phyloP scores from a whole-genome alignment of 2,888 invertebrate species.

The Portevinia maculata region DNA sequence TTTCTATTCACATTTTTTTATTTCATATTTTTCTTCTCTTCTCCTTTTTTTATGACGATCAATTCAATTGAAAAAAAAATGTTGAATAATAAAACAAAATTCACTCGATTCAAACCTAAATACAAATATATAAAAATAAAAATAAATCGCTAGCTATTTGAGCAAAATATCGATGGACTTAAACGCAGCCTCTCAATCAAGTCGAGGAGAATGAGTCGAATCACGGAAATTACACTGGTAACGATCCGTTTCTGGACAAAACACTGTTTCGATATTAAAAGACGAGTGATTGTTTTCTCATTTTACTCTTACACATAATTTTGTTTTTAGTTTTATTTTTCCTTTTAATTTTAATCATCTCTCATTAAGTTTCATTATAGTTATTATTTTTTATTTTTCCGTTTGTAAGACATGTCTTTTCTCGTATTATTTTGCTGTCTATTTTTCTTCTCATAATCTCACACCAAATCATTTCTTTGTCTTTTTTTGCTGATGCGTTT shows the following conservation, averaged over 20 bases:
- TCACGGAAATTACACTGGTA: constrained; percentile 93
- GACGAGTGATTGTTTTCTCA: constrained; percentile 79
- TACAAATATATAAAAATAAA: constrained; percentile 55
- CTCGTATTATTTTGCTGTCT: constrained; percentile 38
- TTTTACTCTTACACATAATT: constrained; percentile 67
- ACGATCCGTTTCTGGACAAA: constrained; percentile 83
- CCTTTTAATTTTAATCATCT: constrained; percentile 56
- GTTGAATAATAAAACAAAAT: constrained; percentile 35
- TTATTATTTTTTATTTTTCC: constrained; percentile 41
- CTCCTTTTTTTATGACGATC: constrained; percentile 69
- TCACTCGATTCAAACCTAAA: constrained; percentile 49
- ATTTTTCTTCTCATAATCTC: constrained; percentile 49
- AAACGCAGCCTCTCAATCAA: constrained; percentile 90
- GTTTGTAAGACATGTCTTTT: constrained; percentile 29
- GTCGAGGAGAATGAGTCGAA: constrained; percentile 91
- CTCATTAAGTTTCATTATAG: constrained; percentile 39
- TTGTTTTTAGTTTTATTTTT: constrained; percentile 47
- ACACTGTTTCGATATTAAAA: constrained; percentile 79
- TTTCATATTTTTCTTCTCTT: constrained; percentile 70
- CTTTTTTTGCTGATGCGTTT: constrained; percentile 62
- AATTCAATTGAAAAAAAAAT: constrained; percentile 55
- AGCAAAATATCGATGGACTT: constrained; percentile 93
- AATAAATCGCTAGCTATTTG: constrained; percentile 87
- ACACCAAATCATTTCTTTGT: constrained; percentile 23
- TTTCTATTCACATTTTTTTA: constrained; percentile 64